phyloP scores from a whole-genome alignment of 2,888 invertebrate genomes.

The Lithodes maja region DNA sequence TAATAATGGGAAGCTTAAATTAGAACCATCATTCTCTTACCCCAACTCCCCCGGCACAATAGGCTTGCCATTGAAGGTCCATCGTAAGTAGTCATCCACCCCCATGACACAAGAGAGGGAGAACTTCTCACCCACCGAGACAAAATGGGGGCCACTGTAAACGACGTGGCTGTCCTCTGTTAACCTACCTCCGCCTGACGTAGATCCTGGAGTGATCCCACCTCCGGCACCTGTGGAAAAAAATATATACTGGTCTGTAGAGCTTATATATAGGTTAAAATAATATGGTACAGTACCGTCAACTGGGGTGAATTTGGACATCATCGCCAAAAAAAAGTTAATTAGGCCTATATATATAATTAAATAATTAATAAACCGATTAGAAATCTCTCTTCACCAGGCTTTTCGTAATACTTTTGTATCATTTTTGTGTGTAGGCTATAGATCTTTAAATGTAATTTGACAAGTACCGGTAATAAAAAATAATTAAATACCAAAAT shows the following conservation, averaged over 20 bases:
- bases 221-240: constrained; percentile 50
- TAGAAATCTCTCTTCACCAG: too few relatives aligned
- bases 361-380: too few relatives aligned
- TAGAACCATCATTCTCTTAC: constrained; percentile 9
- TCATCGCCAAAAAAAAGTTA: too few relatives aligned
- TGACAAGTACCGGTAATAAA: too few relatives aligned
- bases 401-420: too few relatives aligned
- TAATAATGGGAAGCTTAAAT: background rate
- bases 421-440: too few relatives aligned
- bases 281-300: background rate
- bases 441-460: too few relatives aligned
- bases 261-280: background rate
- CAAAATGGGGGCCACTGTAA: constrained; percentile 51
- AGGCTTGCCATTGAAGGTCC: constrained; percentile 53
- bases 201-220: constrained; percentile 2
- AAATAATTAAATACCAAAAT: too few relatives aligned
- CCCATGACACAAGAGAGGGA: constrained; percentile 44
- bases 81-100: constrained; percentile 39
- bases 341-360: too few relatives aligned
- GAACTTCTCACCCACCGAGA: constrained; percentile 49
- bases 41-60: constrained; percentile 49
- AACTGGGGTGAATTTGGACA: too few relatives aligned
- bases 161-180: constrained; percentile 21
- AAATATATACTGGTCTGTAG: background rate
- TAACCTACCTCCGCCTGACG: constrained; percentile 46